A percentile compares a stretch with the other conserved stretches of the same genome.
Conservation (phyloP, 2,888 invertebrate genomes). For the Nebria brevicollis region DNA sequence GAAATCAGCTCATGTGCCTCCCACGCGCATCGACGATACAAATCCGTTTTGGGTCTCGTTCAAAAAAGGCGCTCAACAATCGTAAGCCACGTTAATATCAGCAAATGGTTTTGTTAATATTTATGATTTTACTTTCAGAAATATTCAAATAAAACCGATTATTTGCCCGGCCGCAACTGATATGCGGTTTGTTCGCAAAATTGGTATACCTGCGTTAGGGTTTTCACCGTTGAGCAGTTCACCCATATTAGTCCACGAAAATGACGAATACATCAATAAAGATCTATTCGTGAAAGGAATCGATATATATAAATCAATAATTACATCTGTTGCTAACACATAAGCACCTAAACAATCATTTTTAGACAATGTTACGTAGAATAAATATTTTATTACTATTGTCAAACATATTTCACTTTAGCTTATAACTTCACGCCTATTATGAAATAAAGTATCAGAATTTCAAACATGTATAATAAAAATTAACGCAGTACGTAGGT, state of each 20-base stretch:
- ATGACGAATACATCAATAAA: constrained; percentile 45
- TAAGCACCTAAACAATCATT: neutral
- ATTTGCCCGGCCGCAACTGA: constrained; percentile 48
- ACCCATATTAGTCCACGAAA: constrained; percentile 30
- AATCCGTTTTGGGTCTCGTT: constrained; percentile 73
- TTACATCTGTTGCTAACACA: constrained; percentile 40
- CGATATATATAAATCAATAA: constrained; percentile 38
- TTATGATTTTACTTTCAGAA: constrained; percentile 30
- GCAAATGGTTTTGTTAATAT: neutral
- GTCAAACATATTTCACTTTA: no score
- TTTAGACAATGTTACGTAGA: no score
- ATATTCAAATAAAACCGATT: constrained; percentile 22
- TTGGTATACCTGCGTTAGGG: constrained; percentile 43
- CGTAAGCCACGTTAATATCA: constrained; percentile 55
- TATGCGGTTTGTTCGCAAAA: constrained; percentile 54
- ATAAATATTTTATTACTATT: no score
- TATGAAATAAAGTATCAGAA: no score
- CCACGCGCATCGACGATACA: constrained; percentile 65
- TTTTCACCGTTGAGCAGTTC: constrained; percentile 46
- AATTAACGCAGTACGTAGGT: no score
- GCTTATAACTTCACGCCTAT: no score
- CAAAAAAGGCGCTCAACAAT: constrained; percentile 63
- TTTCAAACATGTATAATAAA: no score
- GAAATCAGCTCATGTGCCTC: constrained; percentile 64
- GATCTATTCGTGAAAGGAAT: constrained; percentile 46